phyloP scores from a whole-genome alignment of 2,113 vertebrate species.

The Leptosomus discolor region DNA sequence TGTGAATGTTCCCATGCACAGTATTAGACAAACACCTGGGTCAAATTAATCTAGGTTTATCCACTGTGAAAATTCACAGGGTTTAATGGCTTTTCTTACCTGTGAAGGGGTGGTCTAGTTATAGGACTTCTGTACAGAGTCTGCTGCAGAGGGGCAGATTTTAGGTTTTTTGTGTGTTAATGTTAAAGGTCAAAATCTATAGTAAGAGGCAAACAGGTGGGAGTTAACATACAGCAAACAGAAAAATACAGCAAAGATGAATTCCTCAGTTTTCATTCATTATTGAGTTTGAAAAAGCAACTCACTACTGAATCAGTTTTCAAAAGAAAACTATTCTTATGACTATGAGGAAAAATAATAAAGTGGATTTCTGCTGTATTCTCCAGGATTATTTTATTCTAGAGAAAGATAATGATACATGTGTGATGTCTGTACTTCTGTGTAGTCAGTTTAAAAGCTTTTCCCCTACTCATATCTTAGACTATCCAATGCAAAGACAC shows the following conservation, averaged over 20 bases:
- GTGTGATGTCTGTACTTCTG: neutral
- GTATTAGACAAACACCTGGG: conserved; percentile 61
- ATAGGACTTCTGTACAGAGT: conserved; percentile 6
- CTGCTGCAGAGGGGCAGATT: neutral
- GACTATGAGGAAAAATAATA: neutral
- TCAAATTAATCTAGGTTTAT: conserved; percentile 65
- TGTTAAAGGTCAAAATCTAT: conserved; percentile 25
- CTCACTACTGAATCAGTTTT: neutral
- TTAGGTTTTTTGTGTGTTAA: neutral
- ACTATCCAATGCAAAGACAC: neutral
- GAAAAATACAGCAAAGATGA: neutral
- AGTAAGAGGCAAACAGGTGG: neutral
- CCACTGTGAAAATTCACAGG: conserved; percentile 67
- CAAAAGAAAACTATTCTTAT: neutral
- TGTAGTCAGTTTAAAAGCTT: neutral
- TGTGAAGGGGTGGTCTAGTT: conserved; percentile 58
- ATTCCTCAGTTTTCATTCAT: neutral
- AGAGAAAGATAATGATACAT: neutral
- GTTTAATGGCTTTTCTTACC: conserved; percentile 56
- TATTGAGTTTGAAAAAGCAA: neutral
- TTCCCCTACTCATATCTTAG: neutral
- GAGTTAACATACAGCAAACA: neutral
- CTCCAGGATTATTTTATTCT: neutral
- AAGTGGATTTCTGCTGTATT: neutral
- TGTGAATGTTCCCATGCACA: conserved; percentile 37